A percentile compares a stretch with the other conserved stretches of the same genome.
These are phyloP conservation scores for Bombus superbus DNA, from an alignment of 1,140 invertebrate species.

Conservation along the genomic window DNA sequence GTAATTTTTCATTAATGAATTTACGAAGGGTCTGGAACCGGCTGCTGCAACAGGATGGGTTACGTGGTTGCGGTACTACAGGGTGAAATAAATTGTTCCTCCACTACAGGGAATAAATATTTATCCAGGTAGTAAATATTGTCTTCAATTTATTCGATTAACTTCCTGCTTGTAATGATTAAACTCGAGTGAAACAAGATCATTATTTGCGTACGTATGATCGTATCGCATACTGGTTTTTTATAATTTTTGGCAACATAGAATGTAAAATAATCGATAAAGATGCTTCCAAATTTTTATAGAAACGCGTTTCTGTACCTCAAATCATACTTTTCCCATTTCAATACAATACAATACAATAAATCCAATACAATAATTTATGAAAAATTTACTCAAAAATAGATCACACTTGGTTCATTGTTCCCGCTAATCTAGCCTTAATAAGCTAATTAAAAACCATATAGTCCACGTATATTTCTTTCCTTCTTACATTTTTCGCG, in stretches of 20 bases:
- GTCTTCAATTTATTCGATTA: neutral
- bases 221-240: no score
- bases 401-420: no score
- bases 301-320: no score
- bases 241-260: no score
- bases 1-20: slow-evolving; percentile 66
- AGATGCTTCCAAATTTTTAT: neutral
- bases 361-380: no score
- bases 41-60: neutral
- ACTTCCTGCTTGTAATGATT: neutral
- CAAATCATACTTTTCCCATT: no score
- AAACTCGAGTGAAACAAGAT: neutral
- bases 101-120: neutral
- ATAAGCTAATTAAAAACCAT: no score
- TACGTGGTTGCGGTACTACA: neutral
- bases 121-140: neutral
- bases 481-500: no score
- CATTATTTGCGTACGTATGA: neutral
- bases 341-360: no score
- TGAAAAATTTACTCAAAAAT: no score
- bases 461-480: no score
- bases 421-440: no score
- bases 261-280: neutral
- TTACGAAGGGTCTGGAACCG: neutral
- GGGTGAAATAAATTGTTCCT: neutral